These are phyloP conservation scores for Belgica antarctica DNA, from an alignment of 2,888 invertebrate genomes.

Conservation along the genomic window DNA sequence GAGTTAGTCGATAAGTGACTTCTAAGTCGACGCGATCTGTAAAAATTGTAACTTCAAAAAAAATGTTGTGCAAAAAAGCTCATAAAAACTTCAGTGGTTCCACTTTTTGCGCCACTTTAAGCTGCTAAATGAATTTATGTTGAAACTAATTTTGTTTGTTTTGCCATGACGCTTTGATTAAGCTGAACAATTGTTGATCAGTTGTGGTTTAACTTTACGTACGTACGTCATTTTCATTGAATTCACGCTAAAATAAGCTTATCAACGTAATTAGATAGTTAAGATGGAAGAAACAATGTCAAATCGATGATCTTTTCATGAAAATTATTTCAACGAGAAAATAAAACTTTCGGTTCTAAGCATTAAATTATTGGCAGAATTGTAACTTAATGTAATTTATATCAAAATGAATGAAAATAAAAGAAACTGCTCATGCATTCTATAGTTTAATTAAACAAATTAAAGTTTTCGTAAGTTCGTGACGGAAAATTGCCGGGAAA, in stretches of 20 bases:
- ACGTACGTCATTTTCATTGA: not conserved
- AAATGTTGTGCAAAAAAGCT: not conserved
- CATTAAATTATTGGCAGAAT: not conserved
- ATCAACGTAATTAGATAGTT: slow-evolving; percentile 1
- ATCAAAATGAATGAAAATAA: slow-evolving; percentile 3
- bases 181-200: slow-evolving; percentile 7
- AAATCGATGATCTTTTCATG: not conserved
- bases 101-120: slow-evolving; percentile 10
- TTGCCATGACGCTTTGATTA: slow-evolving; percentile 14
- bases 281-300: slow-evolving; percentile 6
- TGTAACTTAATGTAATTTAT: slow-evolving; percentile 3
- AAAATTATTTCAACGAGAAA: slow-evolving; percentile 4
- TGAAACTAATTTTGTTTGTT: slow-evolving; percentile 5
- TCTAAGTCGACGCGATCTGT: slow-evolving; percentile 12
- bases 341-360: not conserved
- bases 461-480: too few relatives aligned
- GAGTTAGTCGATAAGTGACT: slow-evolving; percentile 50
- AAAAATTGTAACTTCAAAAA: slow-evolving; percentile 14
- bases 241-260: not conserved
- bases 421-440: slow-evolving; percentile 12
- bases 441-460: too few relatives aligned
- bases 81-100: slow-evolving; percentile 9
- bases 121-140: slow-evolving; percentile 21
- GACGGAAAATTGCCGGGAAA: too few relatives aligned
- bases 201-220: not conserved